Conservation (phyloP, 2,797 vertebrate species). For the Aulostomus chinensis region DNA sequence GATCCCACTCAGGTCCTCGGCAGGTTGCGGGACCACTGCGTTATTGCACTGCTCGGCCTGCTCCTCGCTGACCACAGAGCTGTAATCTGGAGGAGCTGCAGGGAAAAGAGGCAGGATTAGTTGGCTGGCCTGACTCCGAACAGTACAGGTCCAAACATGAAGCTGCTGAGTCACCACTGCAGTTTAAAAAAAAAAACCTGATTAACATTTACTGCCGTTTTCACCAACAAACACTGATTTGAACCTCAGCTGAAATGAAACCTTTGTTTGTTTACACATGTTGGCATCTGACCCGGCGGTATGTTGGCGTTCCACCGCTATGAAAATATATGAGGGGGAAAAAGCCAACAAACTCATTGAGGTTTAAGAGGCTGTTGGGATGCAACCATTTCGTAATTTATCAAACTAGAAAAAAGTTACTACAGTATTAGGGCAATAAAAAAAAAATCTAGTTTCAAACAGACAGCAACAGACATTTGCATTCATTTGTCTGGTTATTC, state of each 20-base stretch:
- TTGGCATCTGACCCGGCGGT: neutral
- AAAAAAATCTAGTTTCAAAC: no score
- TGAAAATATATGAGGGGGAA: constrained; percentile 6
- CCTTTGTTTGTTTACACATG: constrained; percentile 5
- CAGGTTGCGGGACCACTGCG: constrained; percentile 43
- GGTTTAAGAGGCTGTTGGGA: neutral
- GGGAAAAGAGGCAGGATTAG: constrained; percentile 19
- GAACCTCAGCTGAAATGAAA: constrained; percentile 13
- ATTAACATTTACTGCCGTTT: constrained; percentile 9
- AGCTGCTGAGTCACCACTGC: constrained; percentile 32
- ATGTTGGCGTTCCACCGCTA: neutral
- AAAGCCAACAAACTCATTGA: neutral
- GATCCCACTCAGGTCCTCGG: constrained; percentile 76
- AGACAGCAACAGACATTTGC: no score
- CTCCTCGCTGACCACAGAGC: constrained; percentile 83
- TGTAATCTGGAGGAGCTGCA: constrained; percentile 94
- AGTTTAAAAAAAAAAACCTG: constrained; percentile 27
- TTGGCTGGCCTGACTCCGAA: constrained; percentile 19
- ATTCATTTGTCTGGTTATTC: no score
- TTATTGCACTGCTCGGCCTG: constrained; percentile 68
- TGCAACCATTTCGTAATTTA: neutral
- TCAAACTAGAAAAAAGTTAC: no score
- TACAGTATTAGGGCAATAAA: no score
- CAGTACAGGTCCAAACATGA: constrained; percentile 22
- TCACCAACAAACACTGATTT: constrained; percentile 10